These are phyloP conservation scores for Lanius ludovicianus DNA, from an alignment of 2,113 vertebrate genomes.

Conservation along the genomic window DNA sequence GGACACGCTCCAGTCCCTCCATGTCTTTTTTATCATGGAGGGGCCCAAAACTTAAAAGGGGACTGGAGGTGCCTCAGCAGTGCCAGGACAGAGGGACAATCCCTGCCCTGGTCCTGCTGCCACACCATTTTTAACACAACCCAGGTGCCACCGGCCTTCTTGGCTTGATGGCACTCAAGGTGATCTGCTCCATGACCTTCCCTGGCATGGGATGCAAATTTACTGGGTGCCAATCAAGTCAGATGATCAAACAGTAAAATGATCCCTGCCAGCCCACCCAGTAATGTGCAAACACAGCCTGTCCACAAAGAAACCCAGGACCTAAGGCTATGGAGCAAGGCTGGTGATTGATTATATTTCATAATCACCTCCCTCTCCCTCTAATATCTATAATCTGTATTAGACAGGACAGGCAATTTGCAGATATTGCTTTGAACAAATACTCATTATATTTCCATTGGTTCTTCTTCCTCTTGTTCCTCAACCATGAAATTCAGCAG, in stretches of 20 bases:
- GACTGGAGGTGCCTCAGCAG: neutral
- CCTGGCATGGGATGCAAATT: neutral
- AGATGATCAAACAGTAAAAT: neutral
- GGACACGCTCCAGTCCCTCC: neutral
- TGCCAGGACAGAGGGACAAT: neutral
- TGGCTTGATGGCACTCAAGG: neutral
- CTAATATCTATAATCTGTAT: conserved; percentile 12
- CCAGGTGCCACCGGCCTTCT: neutral
- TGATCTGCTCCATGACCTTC: neutral
- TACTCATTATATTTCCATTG: conserved; percentile 6
- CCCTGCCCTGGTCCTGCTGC: neutral
- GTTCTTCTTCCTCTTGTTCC: neutral
- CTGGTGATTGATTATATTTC: neutral
- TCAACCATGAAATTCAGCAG: conserved; percentile 52
- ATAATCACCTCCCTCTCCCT: neutral
- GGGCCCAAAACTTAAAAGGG: fast-evolving
- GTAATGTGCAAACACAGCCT: neutral
- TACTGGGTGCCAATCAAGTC: neutral
- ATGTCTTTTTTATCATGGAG: neutral
- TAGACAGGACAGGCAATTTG: conserved; percentile 31
- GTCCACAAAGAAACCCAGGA: neutral
- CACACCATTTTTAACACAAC: neutral
- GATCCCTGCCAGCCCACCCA: neutral
- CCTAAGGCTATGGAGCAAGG: neutral
- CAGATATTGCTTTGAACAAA: conserved; percentile 30